These are phyloP conservation scores for Lagorchestes hirsutus DNA, from an alignment of 2,797 vertebrate genomes.

Conservation along the genomic window DNA sequence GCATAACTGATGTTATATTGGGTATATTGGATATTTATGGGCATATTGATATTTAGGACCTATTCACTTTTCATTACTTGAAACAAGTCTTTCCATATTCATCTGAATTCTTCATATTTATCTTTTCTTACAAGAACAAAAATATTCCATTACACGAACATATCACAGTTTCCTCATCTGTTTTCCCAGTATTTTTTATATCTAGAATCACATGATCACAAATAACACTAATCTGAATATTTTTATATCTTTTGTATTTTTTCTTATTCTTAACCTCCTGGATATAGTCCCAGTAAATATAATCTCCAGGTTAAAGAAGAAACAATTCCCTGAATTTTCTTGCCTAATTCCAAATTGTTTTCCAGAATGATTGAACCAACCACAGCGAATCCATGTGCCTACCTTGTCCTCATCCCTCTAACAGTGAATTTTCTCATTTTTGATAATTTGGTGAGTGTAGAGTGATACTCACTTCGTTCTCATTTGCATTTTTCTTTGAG, in stretches of 20 bases:
- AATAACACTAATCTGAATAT: background rate
- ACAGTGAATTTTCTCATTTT: background rate
- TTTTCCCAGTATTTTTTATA: background rate
- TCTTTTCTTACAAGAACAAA: background rate
- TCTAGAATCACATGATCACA: background rate
- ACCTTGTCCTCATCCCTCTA: background rate
- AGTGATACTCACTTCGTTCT: background rate
- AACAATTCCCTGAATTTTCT: background rate
- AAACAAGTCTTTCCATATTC: background rate
- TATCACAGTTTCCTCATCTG: background rate
- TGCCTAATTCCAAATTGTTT: background rate
- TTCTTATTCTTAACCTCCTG: background rate
- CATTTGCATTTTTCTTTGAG: background rate
- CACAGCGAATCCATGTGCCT: background rate
- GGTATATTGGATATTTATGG: background rate
- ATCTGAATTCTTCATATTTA: background rate
- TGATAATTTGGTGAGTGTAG: background rate
- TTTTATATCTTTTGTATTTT: background rate
- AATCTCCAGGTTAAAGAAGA: background rate
- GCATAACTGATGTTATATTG: background rate
- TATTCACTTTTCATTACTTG: background rate
- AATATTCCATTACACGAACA: background rate
- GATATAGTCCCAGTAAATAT: background rate
- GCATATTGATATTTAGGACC: background rate
- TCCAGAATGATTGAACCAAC: background rate